A percentile compares a stretch with the other conserved stretches of the same genome.
These are phyloP conservation scores for Dioctria rufipes DNA, from an alignment of 2,888 invertebrate species.

Conservation along the genomic window DNA sequence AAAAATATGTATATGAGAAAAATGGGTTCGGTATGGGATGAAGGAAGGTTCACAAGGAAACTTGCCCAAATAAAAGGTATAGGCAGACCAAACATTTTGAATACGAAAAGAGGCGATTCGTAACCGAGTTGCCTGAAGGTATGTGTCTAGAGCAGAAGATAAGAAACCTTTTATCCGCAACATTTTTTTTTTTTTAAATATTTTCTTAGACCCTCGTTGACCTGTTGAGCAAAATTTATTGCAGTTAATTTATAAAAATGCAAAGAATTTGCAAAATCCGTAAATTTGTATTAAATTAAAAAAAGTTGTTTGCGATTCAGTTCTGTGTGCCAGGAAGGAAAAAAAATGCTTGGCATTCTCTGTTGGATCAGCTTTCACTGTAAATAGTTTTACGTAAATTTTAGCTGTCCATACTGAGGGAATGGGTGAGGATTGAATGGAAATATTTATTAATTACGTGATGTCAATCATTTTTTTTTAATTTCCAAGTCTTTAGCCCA, in stretches of 20 bases:
- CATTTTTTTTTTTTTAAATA: conserved; percentile 25
- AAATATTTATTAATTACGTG: too few species aligned
- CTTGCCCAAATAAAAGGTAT: conserved; percentile 28
- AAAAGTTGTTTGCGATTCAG: conserved; percentile 4
- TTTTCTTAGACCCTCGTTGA: conserved; percentile 34
- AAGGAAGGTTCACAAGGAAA: conserved; percentile 29
- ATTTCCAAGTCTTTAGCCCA: too few species aligned
- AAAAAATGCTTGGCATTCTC: not conserved
- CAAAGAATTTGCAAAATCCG: not conserved
- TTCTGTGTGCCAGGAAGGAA: not conserved
- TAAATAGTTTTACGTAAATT: too few species aligned
- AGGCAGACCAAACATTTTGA: conserved; percentile 49
- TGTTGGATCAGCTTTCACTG: not conserved
- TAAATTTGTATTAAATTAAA: conserved; percentile 33
- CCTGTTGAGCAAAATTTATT: conserved; percentile 47
- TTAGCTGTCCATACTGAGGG: too few species aligned
- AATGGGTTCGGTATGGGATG: conserved; percentile 24
- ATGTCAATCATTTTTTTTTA: too few species aligned
- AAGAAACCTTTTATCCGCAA: conserved; percentile 41
- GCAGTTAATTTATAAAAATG: conserved; percentile 37
- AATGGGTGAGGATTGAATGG: too few species aligned
- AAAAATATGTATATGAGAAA: not conserved
- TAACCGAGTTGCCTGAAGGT: conserved; percentile 26
- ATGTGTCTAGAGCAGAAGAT: conserved; percentile 45
- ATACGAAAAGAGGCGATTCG: conserved; percentile 52